phyloP scores from a whole-genome alignment of 1,140 invertebrate species.

The Drosophila kanapiae region DNA sequence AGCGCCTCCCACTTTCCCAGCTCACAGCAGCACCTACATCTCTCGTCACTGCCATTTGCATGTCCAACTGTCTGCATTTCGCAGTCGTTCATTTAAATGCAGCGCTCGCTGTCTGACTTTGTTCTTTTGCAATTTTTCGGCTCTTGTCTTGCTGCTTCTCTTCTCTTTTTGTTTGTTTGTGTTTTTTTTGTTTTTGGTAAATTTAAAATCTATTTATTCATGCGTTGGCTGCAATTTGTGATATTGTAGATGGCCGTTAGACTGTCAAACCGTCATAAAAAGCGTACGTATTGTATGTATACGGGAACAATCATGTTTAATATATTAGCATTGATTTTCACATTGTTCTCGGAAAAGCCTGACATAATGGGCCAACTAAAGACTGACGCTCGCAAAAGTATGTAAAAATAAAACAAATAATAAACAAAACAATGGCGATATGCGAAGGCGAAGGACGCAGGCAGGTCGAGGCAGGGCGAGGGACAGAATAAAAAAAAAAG shows the following conservation, averaged over 20 bases:
- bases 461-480: conserved; percentile 14
- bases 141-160: conserved; percentile 19
- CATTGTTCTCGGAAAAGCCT: conserved; percentile 31
- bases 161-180: background rate
- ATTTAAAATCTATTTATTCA: conserved; percentile 70
- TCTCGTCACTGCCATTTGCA: conserved; percentile 73
- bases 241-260: conserved; percentile 31
- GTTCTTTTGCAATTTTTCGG: conserved; percentile 62
- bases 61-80: conserved; percentile 76
- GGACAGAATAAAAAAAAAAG: background rate
- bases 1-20: conserved; percentile 2
- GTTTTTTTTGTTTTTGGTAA: conserved; percentile 1
- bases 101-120: conserved; percentile 43
- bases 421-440: conserved; percentile 75
- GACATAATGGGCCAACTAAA: conserved; percentile 74
- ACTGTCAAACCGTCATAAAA: conserved; percentile 36
- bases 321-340: conserved; percentile 57
- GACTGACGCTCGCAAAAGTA: conserved; percentile 60
- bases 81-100: conserved; percentile 75
- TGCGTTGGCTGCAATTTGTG: conserved; percentile 67
- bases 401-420: conserved; percentile 84
- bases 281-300: conserved; percentile 5
- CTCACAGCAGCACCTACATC: conserved; percentile 26
- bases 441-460: conserved; percentile 33
- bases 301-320: conserved; percentile 39